A percentile compares a stretch with the other conserved stretches of the same genome.
These are phyloP conservation scores for Zhengitettix transpicula DNA, from an alignment of 2,888 invertebrate species.

Conservation along the genomic window DNA sequence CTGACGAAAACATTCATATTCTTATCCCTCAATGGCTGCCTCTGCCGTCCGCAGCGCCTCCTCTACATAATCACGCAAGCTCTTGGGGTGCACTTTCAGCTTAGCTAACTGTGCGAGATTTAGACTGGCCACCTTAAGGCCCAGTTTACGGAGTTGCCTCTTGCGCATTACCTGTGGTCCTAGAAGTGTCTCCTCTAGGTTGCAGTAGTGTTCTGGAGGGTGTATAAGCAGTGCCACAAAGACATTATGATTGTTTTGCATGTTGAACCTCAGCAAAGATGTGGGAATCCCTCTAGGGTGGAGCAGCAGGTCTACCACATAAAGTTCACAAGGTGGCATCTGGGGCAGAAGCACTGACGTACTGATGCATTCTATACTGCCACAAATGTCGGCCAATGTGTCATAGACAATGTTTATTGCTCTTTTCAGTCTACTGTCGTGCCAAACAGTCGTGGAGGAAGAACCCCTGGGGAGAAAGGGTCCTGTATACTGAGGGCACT, in stretches of 20 bases:
- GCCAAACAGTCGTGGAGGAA: conserved; percentile 31
- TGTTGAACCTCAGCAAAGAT: conserved; percentile 29
- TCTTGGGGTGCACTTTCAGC: conserved; percentile 30
- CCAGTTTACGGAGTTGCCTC: conserved; percentile 42
- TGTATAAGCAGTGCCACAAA: conserved; percentile 41
- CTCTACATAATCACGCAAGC: conserved; percentile 34
- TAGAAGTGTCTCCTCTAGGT: conserved; percentile 33
- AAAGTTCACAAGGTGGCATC: conserved; percentile 37
- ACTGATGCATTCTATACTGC: conserved; percentile 31
- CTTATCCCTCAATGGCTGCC: conserved; percentile 12
- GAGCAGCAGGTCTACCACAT: conserved; percentile 40
- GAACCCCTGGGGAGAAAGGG: conserved; percentile 38
- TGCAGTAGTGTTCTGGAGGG: conserved; percentile 47
- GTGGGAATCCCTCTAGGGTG: conserved; percentile 28
- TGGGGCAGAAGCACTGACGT: conserved; percentile 34
- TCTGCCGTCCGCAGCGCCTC: conserved; percentile 28
- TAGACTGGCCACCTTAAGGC: conserved; percentile 41
- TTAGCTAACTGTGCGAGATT: conserved; percentile 35
- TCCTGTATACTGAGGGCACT: conserved; percentile 38
- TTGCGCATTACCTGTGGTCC: conserved; percentile 46
- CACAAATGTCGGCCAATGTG: conserved; percentile 28
- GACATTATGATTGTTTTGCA: conserved; percentile 26
- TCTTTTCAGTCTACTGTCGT: conserved; percentile 35
- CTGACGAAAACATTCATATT: no score
- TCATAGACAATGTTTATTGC: conserved; percentile 31